A percentile compares a stretch with the other conserved stretches of the same genome.
These are phyloP conservation scores for Climacteris rufus DNA, from an alignment of 2,113 vertebrate genomes.

Conservation along the genomic window DNA sequence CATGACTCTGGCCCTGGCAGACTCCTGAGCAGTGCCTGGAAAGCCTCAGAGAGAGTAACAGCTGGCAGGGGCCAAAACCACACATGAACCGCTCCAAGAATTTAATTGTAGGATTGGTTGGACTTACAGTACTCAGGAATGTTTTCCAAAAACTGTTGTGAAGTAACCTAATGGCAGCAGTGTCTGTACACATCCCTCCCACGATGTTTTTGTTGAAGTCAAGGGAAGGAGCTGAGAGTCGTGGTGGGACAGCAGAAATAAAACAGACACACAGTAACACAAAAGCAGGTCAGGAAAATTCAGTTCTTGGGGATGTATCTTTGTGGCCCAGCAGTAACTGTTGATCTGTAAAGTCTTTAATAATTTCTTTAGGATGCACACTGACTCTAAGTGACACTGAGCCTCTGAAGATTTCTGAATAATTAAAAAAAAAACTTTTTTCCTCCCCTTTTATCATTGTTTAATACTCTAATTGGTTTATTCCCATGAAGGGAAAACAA, in stretches of 20 bases:
- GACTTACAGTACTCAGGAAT: background rate
- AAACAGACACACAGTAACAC: background rate
- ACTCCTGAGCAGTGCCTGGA: background rate
- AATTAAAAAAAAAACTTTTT: background rate
- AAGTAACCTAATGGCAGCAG: background rate
- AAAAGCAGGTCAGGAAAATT: background rate
- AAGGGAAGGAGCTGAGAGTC: background rate
- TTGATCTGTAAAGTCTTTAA: background rate
- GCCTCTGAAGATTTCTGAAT: background rate
- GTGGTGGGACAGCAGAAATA: background rate
- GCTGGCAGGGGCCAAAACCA: background rate
- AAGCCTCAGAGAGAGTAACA: background rate
- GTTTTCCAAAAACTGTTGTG: background rate
- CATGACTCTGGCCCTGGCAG: background rate
- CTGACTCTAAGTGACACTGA: background rate
- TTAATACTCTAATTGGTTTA: background rate
- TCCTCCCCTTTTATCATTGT: background rate
- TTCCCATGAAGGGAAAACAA: background rate
- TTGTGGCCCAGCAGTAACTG: background rate
- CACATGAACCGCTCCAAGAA: background rate
- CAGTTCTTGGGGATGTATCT: background rate
- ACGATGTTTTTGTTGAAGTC: background rate
- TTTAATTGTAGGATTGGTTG: background rate
- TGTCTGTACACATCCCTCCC: rapidly evolving
- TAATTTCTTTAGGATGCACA: background rate